phyloP scores from a whole-genome alignment of 1,140 invertebrate species.

The Platyscapa corneri region DNA sequence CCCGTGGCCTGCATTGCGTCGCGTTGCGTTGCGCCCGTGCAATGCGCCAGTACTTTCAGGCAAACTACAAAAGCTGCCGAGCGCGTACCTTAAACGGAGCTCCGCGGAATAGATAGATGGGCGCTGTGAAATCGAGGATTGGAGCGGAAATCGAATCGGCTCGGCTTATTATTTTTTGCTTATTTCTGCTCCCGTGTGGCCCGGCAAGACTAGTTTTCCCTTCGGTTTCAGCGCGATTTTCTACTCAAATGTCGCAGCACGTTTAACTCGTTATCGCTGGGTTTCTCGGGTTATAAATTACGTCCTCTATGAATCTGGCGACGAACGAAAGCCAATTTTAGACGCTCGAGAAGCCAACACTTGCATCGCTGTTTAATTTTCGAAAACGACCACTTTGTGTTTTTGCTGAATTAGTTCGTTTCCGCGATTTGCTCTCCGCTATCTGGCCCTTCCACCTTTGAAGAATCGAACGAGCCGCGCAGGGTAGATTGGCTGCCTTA shows the following conservation, averaged over 20 bases:
- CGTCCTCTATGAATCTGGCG: too few species aligned
- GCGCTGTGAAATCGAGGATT: not conserved
- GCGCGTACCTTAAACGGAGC: not conserved
- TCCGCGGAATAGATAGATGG: not conserved
- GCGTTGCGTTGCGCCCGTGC: not conserved
- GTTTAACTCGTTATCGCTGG: not conserved
- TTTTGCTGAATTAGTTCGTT: too few species aligned
- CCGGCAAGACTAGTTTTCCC: not conserved
- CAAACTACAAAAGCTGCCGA: conserved; percentile 16
- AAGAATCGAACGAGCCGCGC: too few species aligned
- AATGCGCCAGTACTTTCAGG: not conserved
- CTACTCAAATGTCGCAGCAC: not conserved
- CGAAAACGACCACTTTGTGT: too few species aligned
- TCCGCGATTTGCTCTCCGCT: too few species aligned
- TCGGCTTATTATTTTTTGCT: not conserved
- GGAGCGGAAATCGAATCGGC: not conserved
- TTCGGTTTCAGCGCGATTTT: not conserved
- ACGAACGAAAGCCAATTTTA: too few species aligned
- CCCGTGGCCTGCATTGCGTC: not conserved
- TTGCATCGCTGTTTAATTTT: too few species aligned
- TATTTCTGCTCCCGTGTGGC: not conserved
- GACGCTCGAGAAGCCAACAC: too few species aligned
- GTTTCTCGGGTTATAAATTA: not conserved
- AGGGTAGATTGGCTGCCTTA: too few species aligned
- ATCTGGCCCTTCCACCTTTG: too few species aligned